Evolutionary conservation across 1,140 invertebrate genomes (phyloP).

Genomic region (Caenorhabditis brenneri): DNA sequence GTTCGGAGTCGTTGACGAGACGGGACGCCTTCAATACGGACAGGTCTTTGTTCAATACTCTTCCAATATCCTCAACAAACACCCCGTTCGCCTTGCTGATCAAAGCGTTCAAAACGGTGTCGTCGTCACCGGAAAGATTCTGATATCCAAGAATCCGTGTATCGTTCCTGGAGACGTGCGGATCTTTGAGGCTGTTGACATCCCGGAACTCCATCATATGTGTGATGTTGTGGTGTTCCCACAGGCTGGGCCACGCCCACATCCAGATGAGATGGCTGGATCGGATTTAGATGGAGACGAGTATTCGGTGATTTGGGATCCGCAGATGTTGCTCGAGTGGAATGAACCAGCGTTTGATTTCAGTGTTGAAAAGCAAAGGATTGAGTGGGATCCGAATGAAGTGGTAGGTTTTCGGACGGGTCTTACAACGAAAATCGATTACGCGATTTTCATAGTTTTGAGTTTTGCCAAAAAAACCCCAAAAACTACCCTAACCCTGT

Average conservation of each 20-base stretch:
- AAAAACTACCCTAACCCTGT: no score
- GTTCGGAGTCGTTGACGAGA: conserved; percentile 67
- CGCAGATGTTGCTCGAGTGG: conserved; percentile 58
- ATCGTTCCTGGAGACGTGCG: conserved; percentile 71
- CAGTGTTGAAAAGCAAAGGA: conserved; percentile 43
- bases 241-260: conserved; percentile 65
- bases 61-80: conserved; percentile 36
- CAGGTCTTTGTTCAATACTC: conserved; percentile 67
- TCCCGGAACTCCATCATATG: conserved; percentile 67
- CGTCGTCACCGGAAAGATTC: conserved; percentile 50
- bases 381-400: background rate
- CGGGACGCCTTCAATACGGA: conserved; percentile 62
- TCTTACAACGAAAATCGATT: background rate
- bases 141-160: conserved; percentile 71
- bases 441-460: no score
- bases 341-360: conserved; percentile 62
- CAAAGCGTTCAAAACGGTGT: conserved; percentile 51
- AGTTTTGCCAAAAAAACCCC: no score
- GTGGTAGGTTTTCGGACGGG: background rate
- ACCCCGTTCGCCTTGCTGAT: background rate
- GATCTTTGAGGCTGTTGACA: conserved; percentile 68
- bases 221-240: conserved; percentile 71
- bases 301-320: conserved; percentile 70
- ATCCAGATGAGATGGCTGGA: conserved; percentile 71
- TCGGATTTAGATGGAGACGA: conserved; percentile 71